Base-by-base conservation (phyloP, 2,797 vertebrate species). In the Lophius americanus region DNA sequence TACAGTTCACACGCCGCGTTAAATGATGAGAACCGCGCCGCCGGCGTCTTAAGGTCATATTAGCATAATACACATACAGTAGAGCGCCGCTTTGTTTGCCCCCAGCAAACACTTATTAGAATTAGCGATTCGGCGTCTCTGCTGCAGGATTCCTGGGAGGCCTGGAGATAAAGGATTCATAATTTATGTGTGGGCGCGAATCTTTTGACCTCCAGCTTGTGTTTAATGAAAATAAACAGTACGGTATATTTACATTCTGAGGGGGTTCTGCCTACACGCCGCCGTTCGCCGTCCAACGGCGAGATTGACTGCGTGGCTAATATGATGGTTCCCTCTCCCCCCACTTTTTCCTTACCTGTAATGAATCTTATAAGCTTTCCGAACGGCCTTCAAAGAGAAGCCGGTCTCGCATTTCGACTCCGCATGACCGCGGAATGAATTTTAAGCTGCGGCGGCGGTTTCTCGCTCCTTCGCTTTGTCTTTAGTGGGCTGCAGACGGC, bases 381-480 rank as follows among this genome's bases (percentile, higher is more conserved):
- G 9, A 49, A 32, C 42, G 60, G 23, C 60, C 64, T 12, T 65
- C 61, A 81, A 75, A 75, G 68, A 72, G 70, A 68, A 84, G 73
- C 66, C 62, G 64, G 57, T 62, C n/a, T 56, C 44, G 9, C 42
- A 47, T 62, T 76, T 79, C 57, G 68, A 62, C 69, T 43, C 54
- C 1, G 38, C 41, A 68, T 23, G 71, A 75, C 71, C 65, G 66
- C 67, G 80, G 78, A 76, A 69, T 83, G 73, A 82, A 74, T 72
- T 72, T 75, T 53, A 64, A 71, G 54, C 54, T 57, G 44, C 54
- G 49, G 64, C 79, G 65, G 23, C 36, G 13, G 42, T 10, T 44
- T 59, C 51, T 64, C 60, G 37, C 35, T 9, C 7, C 51, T 7
- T 65, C 51, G 2, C 32, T 43, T 51, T 63, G 38, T 48, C 42